phyloP scores from a whole-genome alignment of 23 tunicate genomes.

The Trididemnum nubilum region DNA sequence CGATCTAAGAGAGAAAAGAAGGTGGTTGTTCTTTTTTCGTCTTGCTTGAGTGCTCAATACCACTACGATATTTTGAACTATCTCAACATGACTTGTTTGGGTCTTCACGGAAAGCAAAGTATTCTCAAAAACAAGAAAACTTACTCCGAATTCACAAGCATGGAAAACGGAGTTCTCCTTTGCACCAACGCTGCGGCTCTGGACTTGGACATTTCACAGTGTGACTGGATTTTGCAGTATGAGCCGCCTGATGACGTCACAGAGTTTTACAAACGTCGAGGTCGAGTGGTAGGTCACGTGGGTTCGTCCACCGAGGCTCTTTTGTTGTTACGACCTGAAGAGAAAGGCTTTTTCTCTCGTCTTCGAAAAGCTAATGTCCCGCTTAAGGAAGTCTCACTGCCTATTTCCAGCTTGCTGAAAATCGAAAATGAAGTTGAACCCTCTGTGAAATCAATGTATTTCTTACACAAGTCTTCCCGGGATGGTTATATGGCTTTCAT shows the following conservation, averaged over 20 bases:
- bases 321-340: slow-evolving; percentile 42
- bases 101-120: slow-evolving; percentile 47
- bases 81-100: slow-evolving; percentile 32
- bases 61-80: slow-evolving; percentile 46
- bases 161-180: slow-evolving; percentile 31
- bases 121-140: slow-evolving; percentile 3
- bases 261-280: slow-evolving; percentile 23
- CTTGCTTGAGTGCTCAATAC: slow-evolving; percentile 51
- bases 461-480: slow-evolving; percentile 29
- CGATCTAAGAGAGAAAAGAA: slow-evolving; percentile 25
- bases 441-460: slow-evolving; percentile 23
- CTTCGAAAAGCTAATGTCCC: slow-evolving; percentile 34
- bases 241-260: slow-evolving; percentile 48
- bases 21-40: slow-evolving; percentile 44
- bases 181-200: slow-evolving; percentile 51
- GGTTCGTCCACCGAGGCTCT: slow-evolving; percentile 13
- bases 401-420: neutral
- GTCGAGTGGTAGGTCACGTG: slow-evolving; percentile 28
- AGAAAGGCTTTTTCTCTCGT: slow-evolving; percentile 29
- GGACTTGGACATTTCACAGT: slow-evolving; percentile 21
- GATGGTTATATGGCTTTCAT: slow-evolving; percentile 46
- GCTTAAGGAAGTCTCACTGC: neutral
- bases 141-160: slow-evolving; percentile 24
- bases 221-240: slow-evolving; percentile 57
- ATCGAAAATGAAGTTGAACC: slow-evolving; percentile 41